These are phyloP conservation scores for Platypus cylindrus DNA, from an alignment of 2,888 invertebrate species.

Conservation along the genomic window DNA sequence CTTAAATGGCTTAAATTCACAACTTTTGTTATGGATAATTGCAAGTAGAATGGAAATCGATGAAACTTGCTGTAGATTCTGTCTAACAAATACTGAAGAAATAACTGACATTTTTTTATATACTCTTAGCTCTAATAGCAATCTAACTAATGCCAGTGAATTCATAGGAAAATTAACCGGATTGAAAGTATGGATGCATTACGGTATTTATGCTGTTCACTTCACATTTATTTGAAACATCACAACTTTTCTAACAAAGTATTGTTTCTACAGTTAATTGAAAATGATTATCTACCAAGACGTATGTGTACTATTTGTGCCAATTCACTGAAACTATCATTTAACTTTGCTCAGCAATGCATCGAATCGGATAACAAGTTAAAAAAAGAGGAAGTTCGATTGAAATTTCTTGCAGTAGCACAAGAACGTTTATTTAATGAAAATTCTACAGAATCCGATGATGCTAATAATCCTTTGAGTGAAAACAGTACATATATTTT, in stretches of 20 bases:
- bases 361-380: conserved; percentile 18
- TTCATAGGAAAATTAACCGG: conserved; percentile 19
- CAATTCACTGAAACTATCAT: conserved; percentile 11
- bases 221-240: background rate
- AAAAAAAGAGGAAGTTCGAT: conserved; percentile 19
- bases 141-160: conserved; percentile 10
- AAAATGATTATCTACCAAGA: conserved; percentile 17
- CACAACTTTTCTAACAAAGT: background rate
- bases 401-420: conserved; percentile 20
- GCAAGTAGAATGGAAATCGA: conserved; percentile 11
- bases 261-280: conserved; percentile 16
- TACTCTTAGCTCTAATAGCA: conserved; percentile 12
- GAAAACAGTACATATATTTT: background rate
- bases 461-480: conserved; percentile 7
- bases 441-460: conserved; percentile 7
- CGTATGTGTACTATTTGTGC: conserved; percentile 18
- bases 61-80: conserved; percentile 18
- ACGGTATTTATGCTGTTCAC: background rate
- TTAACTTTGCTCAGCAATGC: conserved; percentile 18
- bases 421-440: conserved; percentile 20
- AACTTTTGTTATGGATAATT: too few species aligned
- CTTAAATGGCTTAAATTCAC: too few species aligned
- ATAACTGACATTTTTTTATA: conserved; percentile 17
- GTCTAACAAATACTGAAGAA: conserved; percentile 15
- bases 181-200: conserved; percentile 15